phyloP scores from a whole-genome alignment of 1,140 invertebrate species.

The Drosophila malerkotliana region DNA sequence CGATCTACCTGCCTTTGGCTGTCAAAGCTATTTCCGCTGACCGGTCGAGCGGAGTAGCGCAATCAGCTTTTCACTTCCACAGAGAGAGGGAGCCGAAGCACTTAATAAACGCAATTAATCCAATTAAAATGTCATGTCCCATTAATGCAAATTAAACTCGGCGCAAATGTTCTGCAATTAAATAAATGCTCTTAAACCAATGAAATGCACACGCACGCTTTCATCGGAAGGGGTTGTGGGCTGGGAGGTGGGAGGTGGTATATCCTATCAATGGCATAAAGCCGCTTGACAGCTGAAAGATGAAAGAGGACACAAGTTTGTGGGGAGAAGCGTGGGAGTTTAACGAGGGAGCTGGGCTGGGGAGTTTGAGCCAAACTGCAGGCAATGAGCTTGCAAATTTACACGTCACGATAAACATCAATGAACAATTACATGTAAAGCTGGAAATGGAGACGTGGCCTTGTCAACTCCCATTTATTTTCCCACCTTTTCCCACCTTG shows the following conservation, averaged over 20 bases:
- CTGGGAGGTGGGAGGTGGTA: not conserved
- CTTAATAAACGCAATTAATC: slow-evolving; percentile 81
- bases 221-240: not conserved
- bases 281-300: slow-evolving; percentile 35
- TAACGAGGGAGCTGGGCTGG: too few species aligned
- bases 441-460: slow-evolving; percentile 33
- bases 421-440: slow-evolving; percentile 72
- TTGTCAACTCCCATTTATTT: slow-evolving; percentile 23
- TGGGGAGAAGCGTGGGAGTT: not conserved
- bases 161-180: slow-evolving; percentile 74
- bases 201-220: slow-evolving; percentile 37
- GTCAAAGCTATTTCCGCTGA: slow-evolving; percentile 12
- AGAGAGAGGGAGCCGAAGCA: slow-evolving; percentile 23
- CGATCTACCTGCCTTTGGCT: not conserved
- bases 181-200: slow-evolving; percentile 79
- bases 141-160: slow-evolving; percentile 73
- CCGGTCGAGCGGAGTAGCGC: slow-evolving; percentile 17
- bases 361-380: not conserved
- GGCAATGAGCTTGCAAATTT: slow-evolving; percentile 58
- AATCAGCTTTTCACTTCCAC: slow-evolving; percentile 52
- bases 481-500: not conserved
- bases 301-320: slow-evolving; percentile 12
- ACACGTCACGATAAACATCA: slow-evolving; percentile 66
- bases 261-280: slow-evolving; percentile 29
- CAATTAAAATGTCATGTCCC: slow-evolving; percentile 81